Evolutionary conservation across 2,797 vertebrate genomes (phyloP), one percentile per base, ranked within the genome.

Genomic region (Sandelia bainsii): DNA sequence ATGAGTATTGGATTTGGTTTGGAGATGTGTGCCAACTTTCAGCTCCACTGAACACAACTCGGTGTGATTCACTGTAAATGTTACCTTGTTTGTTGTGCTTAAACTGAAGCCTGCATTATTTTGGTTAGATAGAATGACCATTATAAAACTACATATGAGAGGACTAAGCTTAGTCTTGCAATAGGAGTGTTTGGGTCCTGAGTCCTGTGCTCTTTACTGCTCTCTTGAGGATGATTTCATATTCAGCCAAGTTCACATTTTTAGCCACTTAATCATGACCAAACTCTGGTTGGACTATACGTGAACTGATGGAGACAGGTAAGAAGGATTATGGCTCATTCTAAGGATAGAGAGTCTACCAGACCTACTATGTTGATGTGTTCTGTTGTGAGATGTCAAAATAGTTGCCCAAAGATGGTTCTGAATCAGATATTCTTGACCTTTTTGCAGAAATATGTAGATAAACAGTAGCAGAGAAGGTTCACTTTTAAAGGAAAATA

Each of bases 231-330:
- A 61, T 67, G 63, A 62, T 37, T 60, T 27, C 70, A 72, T 72
- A 56, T 59, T 49, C 34, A 19, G 0, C 4, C 20, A 2, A 23
- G n/a, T 39, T 66, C 59, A 77, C 83, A 87, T 87, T 88, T 89
- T 80, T 83, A 85, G 87, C 22, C 22, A 14, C 50, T 23, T 80
- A 84, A 87, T 83, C 84, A 63, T 8, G 23, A 50, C 12, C 61
- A n/a, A 66, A 72, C 64, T 45, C 44, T 53, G 34, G 16, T 25
- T 68, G 46, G 39, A 75, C 45, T 46, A 40, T 54, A 27, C 62
- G 48, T 69, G 66, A 76, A 48, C 56, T 44, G 12, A 42, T 42
- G 22, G 23, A 52, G 59, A 57, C 50, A 78, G 66, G 60, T 54
- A 59, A 42, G 25, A 72, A 37, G 71, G 77, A 82, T 90, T 87